These are phyloP conservation scores for Candidula unifasciata DNA, from an alignment of 2,888 invertebrate genomes.

Conservation along the genomic window DNA sequence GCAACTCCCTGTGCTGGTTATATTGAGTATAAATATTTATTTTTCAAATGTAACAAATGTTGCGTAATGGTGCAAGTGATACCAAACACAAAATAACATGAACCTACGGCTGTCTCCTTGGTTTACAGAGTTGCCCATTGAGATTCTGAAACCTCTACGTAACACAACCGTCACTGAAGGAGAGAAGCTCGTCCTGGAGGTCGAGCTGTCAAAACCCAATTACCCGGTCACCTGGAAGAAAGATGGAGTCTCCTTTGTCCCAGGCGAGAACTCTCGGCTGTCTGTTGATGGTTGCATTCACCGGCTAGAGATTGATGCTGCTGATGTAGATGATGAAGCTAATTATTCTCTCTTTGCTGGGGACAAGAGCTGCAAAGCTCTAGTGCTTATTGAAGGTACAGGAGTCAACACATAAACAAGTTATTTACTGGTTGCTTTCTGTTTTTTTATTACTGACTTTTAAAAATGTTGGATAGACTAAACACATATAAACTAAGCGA, in stretches of 20 bases:
- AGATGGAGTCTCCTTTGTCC: constrained; percentile 67
- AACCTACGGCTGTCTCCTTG: not conserved
- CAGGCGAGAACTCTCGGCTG: constrained; percentile 64
- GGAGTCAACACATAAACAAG: not conserved
- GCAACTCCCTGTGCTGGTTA: no score
- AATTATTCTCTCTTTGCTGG: constrained; percentile 73
- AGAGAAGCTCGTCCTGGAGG: constrained; percentile 68
- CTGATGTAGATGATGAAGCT: constrained; percentile 75
- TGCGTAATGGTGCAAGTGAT: no score
- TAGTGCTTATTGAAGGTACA: constrained; percentile 72
- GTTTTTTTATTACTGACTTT: not conserved
- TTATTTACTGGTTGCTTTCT: not conserved
- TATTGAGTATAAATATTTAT: no score
- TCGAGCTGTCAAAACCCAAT: constrained; percentile 72
- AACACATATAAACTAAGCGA: no score
- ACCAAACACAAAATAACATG: not conserved
- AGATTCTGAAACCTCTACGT: constrained; percentile 64
- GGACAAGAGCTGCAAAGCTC: constrained; percentile 69
- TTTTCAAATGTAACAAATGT: no score
- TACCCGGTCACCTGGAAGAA: constrained; percentile 76
- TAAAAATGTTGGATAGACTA: no score
- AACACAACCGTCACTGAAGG: constrained; percentile 70
- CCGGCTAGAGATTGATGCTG: constrained; percentile 68
- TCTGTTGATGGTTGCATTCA: constrained; percentile 68
- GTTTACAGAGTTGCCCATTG: constrained; percentile 61